phyloP scores from a whole-genome alignment of 1,140 invertebrate species.

The Drosophila trapezifrons region DNA sequence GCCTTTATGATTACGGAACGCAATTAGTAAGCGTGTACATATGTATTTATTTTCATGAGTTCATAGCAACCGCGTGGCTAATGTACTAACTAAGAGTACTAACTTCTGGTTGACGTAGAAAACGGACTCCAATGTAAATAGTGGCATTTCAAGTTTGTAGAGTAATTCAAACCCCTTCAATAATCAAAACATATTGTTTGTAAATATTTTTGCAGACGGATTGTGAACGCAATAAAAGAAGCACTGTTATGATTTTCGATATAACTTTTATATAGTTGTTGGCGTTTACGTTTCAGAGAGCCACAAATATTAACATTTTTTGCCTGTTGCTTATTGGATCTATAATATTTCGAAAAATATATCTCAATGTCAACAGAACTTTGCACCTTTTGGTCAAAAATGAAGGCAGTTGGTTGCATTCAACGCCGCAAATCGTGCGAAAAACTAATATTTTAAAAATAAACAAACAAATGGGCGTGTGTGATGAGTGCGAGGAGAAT shows the following conservation, averaged over 20 bases:
- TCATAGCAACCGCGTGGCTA: neutral
- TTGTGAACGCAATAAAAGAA: too few species aligned
- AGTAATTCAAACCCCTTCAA: neutral
- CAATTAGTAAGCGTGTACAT: conserved; percentile 6
- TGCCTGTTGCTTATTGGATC: neutral
- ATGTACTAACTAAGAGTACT: neutral
- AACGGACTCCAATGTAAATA: neutral
- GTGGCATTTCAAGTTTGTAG: too few species aligned
- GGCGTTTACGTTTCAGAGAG: too few species aligned
- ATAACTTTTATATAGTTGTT: too few species aligned
- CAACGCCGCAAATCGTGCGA: conserved; percentile 60
- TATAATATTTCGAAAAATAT: neutral
- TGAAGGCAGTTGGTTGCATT: conserved; percentile 22
- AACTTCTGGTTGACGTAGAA: neutral
- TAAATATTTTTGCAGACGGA: neutral
- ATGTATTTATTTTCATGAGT: neutral
- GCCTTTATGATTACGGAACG: conserved; percentile 22
- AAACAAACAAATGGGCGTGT: conserved; percentile 59
- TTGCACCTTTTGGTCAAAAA: conserved; percentile 9
- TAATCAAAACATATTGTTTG: conserved; percentile 1
- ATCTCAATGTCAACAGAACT: neutral
- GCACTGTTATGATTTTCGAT: too few species aligned
- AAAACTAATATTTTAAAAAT: conserved; percentile 77
- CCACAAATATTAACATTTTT: neutral
- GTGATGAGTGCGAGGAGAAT: conserved; percentile 25